Evolutionary conservation across 64 coral and sea anemone species (phyloP).

Genomic region (Anthopleura sola): DNA sequence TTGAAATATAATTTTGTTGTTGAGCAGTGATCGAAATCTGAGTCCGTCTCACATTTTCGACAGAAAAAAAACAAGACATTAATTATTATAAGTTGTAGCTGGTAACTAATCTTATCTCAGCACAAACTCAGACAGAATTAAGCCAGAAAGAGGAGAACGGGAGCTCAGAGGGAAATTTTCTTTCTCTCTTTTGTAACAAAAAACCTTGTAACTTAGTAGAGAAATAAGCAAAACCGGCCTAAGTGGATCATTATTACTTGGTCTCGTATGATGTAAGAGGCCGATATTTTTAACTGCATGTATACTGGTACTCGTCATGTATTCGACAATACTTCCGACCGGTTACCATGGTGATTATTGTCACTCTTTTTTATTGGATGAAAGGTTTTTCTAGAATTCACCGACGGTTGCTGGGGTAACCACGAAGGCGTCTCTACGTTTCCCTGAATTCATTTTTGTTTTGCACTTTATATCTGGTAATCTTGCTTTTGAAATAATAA

Average conservation of each 20-base stretch:
- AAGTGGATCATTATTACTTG: background rate
- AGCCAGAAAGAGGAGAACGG: background rate
- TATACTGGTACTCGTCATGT: background rate
- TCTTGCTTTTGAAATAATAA: background rate
- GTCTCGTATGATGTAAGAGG: too few species aligned
- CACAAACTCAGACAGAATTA: background rate
- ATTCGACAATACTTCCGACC: background rate
- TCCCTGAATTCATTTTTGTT: background rate
- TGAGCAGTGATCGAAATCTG: background rate
- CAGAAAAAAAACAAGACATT: background rate
- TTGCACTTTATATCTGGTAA: background rate
- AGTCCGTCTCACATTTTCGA: background rate
- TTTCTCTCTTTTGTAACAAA: background rate
- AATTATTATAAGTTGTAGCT: background rate
- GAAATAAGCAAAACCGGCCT: background rate
- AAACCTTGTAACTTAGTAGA: background rate
- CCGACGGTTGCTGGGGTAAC: background rate
- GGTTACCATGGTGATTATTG: background rate
- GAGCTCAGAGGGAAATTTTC: background rate
- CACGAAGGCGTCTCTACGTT: background rate
- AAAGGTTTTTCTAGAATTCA: background rate
- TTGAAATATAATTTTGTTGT: background rate
- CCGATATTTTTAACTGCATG: conserved; percentile 1
- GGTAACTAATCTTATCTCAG: background rate
- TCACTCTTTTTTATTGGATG: background rate